These are phyloP conservation scores for Melieria omissa DNA, from an alignment of 2,888 invertebrate species.

Conservation along the genomic window DNA sequence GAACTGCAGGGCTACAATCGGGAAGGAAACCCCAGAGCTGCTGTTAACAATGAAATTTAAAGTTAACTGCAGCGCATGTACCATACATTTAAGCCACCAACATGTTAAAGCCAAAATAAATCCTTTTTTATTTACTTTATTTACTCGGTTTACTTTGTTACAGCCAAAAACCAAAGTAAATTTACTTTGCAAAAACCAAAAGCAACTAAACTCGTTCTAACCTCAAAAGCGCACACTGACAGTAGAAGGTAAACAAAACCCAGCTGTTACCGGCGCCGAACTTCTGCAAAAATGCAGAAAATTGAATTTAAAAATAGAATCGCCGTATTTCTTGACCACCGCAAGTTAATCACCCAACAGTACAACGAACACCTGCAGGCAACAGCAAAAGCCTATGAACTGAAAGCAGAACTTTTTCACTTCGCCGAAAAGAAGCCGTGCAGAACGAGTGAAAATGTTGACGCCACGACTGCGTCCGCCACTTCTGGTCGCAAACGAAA, in stretches of 20 bases:
- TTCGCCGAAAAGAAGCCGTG: slow-evolving; percentile 45
- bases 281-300: slow-evolving; percentile 17
- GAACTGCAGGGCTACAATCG: slow-evolving; percentile 42
- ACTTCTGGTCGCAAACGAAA: too few relatives aligned
- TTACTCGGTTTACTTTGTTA: too few relatives aligned
- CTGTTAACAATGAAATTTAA: too few relatives aligned
- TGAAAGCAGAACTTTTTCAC: slow-evolving; percentile 54
- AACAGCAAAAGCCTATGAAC: slow-evolving; percentile 35
- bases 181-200: too few relatives aligned
- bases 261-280: slow-evolving; percentile 18
- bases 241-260: slow-evolving; percentile 3
- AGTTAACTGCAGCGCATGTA: too few relatives aligned
- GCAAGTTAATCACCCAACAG: slow-evolving; percentile 51
- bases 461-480: not conserved
- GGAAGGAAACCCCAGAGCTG: slow-evolving; percentile 15
- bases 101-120: too few relatives aligned
- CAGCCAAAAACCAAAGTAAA: too few relatives aligned
- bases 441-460: slow-evolving; percentile 23
- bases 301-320: slow-evolving; percentile 43
- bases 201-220: too few relatives aligned
- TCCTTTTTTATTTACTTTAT: too few relatives aligned
- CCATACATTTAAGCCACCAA: too few relatives aligned
- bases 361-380: slow-evolving; percentile 37
- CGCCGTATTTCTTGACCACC: slow-evolving; percentile 56
- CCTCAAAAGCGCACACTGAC: not conserved